Percentiles rank a stretch among this genome's conserved stretches.
These are phyloP conservation scores for Herminia tarsipennalis DNA, from an alignment of 2,888 invertebrate species.

Conservation along the genomic window DNA sequence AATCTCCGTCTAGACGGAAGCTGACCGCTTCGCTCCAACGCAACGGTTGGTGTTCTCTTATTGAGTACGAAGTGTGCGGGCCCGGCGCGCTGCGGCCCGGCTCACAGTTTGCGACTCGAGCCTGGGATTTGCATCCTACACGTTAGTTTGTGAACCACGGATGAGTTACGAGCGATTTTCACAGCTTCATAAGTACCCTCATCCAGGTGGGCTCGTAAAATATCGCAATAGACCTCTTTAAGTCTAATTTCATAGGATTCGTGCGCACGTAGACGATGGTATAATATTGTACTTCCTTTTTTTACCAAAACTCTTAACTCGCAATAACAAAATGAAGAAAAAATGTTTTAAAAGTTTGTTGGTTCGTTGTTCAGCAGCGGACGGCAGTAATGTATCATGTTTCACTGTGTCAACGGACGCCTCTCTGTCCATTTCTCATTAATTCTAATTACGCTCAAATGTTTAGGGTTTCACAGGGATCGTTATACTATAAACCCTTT, in stretches of 20 bases:
- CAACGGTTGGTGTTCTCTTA: slow-evolving; percentile 56
- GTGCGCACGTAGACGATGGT: too few relatives aligned
- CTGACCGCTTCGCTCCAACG: slow-evolving; percentile 53
- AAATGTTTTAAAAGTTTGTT: slow-evolving; percentile 15
- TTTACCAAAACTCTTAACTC: neutral
- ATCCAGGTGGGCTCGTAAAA: slow-evolving; percentile 53
- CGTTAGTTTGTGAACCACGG: slow-evolving; percentile 59
- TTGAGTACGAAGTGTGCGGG: slow-evolving; percentile 44
- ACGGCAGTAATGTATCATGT: slow-evolving; percentile 56
- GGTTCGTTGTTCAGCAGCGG: slow-evolving; percentile 38
- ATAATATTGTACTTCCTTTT: too few relatives aligned
- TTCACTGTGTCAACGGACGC: slow-evolving; percentile 67
- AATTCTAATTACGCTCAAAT: slow-evolving; percentile 72
- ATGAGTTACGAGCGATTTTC: slow-evolving; percentile 65
- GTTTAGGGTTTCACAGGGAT: slow-evolving; percentile 61
- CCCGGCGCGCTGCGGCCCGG: too few relatives aligned
- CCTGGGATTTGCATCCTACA: slow-evolving; percentile 61
- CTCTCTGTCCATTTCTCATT: slow-evolving; percentile 71
- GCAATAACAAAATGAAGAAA: slow-evolving; percentile 16
- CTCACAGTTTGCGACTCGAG: slow-evolving; percentile 35
- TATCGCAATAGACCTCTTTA: too few relatives aligned
- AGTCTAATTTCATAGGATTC: too few relatives aligned
- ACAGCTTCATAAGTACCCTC: slow-evolving; percentile 59
- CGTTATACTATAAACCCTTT: slow-evolving; percentile 54
- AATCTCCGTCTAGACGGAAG: slow-evolving; percentile 83